Evolutionary conservation across 2,113 vertebrate genomes (phyloP).

Genomic region (Epinephelus moara): DNA sequence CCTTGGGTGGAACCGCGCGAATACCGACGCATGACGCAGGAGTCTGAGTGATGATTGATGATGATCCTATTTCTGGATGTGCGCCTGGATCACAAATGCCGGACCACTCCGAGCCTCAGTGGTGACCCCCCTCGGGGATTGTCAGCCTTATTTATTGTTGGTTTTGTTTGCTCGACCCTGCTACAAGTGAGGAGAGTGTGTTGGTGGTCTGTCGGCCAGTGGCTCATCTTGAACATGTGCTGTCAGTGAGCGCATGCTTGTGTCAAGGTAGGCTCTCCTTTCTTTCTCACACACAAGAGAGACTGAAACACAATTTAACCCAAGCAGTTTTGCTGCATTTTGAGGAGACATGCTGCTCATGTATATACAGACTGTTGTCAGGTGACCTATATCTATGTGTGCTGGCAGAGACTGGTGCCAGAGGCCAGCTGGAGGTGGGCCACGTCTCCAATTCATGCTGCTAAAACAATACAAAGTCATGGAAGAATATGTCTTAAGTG

Average conservation of each 20-base stretch:
- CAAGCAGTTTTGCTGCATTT: not conserved
- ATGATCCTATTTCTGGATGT: slow-evolving; percentile 55
- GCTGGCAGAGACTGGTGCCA: slow-evolving; percentile 35
- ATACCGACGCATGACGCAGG: slow-evolving; percentile 74
- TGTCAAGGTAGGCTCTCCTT: slow-evolving; percentile 4
- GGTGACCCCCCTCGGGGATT: not conserved
- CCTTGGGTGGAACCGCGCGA: slow-evolving; percentile 64
- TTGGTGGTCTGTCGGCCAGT: slow-evolving; percentile 11
- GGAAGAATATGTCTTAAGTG: slow-evolving; percentile 13
- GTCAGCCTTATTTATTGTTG: not conserved
- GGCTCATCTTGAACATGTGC: slow-evolving; percentile 22
- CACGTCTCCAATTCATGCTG: slow-evolving; percentile 32
- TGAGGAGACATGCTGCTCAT: not conserved
- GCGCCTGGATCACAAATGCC: slow-evolving; percentile 26
- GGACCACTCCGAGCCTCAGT: slow-evolving; percentile 1
- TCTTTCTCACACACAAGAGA: not conserved
- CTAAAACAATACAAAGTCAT: slow-evolving; percentile 16
- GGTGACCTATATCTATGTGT: slow-evolving; percentile 47
- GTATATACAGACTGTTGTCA: slow-evolving; percentile 11
- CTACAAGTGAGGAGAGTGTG: slow-evolving; percentile 13
- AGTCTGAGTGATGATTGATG: slow-evolving; percentile 58
- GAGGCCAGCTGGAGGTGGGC: slow-evolving; percentile 64
- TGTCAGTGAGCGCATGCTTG: slow-evolving; percentile 13
- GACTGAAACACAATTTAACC: not conserved
- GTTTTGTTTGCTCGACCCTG: not conserved